Percentiles rank a stretch among this genome's conserved stretches.
Conservation (phyloP, 2,888 invertebrate species). For the Diarsia mendica region DNA sequence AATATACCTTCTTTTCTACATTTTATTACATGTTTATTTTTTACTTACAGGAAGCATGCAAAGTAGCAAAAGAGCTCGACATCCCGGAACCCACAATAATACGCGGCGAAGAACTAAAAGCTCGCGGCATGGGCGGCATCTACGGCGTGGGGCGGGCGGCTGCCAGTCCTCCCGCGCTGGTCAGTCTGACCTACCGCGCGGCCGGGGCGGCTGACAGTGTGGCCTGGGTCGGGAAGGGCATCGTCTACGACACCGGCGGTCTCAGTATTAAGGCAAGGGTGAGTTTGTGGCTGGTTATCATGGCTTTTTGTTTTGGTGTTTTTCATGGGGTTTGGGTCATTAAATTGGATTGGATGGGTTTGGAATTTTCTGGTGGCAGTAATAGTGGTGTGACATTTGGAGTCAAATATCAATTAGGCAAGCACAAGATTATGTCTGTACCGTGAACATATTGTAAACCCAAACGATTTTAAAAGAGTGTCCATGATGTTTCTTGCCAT, state of each 20-base stretch:
- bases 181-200: constrained; percentile 92
- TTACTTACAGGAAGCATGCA: constrained; percentile 93
- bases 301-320: constrained; percentile 8
- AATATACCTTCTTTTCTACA: no score
- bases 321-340: not conserved
- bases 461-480: no score
- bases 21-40: no score
- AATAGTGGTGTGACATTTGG: no score
- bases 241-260: constrained; percentile 98
- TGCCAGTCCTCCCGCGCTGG: constrained; percentile 87
- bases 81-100: constrained; percentile 92
- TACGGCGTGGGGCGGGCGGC: constrained; percentile 95
- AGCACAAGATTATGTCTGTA: no score
- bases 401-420: no score
- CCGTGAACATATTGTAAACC: no score
- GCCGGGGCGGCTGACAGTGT: constrained; percentile 91
- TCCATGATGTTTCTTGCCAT: no score
- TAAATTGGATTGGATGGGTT: no score
- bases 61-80: constrained; percentile 91
- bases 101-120: constrained; percentile 94
- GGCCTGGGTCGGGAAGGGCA: constrained; percentile 98
- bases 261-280: constrained; percentile 97
- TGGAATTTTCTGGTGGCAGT: no score
- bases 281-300: constrained; percentile 60
- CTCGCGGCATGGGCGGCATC: constrained; percentile 95